A percentile compares a stretch with the other conserved stretches of the same genome.
phyloP scores from a whole-genome alignment of 1,140 invertebrate species.

The Venturia canescens region DNA sequence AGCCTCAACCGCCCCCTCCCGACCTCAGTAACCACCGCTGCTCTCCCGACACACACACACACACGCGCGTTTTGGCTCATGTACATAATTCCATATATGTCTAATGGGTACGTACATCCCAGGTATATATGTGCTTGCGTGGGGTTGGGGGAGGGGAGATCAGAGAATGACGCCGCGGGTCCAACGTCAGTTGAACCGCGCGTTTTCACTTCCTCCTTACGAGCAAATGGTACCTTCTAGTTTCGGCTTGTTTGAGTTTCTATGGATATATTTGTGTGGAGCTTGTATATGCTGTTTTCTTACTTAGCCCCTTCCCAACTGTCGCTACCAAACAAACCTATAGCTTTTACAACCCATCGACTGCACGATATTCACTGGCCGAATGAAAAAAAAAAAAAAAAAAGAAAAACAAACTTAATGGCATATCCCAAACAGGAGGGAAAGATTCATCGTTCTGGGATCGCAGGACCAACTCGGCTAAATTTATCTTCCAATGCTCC shows the following conservation, averaged over 20 bases:
- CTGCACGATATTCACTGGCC: neutral
- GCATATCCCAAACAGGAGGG: neutral
- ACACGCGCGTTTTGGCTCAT: neutral
- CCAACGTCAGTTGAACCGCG: conserved; percentile 11
- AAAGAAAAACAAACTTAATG: neutral
- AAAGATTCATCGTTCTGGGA: neutral
- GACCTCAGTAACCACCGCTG: conserved; percentile 36
- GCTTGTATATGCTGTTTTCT: neutral
- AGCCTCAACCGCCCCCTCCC: conserved; percentile 65
- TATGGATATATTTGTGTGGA: neutral
- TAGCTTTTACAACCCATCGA: neutral
- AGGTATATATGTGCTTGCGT: neutral
- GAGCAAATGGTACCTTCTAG: neutral
- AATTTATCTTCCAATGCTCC: neutral
- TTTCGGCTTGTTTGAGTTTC: neutral
- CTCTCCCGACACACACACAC: neutral
- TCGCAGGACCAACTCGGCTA: neutral
- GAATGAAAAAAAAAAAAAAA: no score
- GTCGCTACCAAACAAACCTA: conserved; percentile 14
- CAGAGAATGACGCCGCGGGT: conserved; percentile 23
- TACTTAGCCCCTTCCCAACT: conserved; percentile 6
- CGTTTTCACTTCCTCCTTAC: conserved; percentile 22
- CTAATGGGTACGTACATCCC: neutral
- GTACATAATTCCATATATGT: neutral
- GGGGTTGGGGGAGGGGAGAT: neutral